Percentiles rank a stretch among this genome's conserved stretches.
Evolutionary conservation across 2,113 vertebrate species (phyloP).

Genomic region (Melanerpes aurifrons): DNA sequence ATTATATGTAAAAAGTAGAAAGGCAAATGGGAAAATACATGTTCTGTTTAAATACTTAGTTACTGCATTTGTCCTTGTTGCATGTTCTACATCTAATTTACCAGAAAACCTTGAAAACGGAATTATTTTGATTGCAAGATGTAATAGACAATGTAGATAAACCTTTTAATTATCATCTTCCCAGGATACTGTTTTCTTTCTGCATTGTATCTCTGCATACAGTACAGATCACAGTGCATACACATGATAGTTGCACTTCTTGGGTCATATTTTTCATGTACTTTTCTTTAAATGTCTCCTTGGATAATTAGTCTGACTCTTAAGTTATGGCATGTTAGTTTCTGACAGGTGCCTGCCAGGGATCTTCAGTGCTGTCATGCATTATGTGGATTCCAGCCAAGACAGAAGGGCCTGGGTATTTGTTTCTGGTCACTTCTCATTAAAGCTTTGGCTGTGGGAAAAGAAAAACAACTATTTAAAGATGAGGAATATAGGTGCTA

Average conservation of each 20-base stretch:
- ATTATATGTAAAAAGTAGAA: not conserved
- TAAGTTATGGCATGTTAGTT: slow-evolving; percentile 73
- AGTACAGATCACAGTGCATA: not conserved
- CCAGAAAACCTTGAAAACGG: not conserved
- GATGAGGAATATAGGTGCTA: not conserved
- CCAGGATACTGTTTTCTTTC: not conserved
- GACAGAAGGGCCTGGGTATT: slow-evolving; percentile 57
- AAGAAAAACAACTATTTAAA: slow-evolving; percentile 60
- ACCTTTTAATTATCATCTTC: not conserved
- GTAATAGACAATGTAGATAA: not conserved
- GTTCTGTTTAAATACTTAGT: not conserved
- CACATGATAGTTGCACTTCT: slow-evolving; percentile 45
- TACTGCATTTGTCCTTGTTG: not conserved
- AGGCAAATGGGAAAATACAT: not conserved
- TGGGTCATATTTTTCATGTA: slow-evolving; percentile 70
- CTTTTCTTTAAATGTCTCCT: slow-evolving; percentile 77
- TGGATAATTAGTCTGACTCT: slow-evolving; percentile 75
- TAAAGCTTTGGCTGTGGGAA: slow-evolving; percentile 65
- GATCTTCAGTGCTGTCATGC: slow-evolving; percentile 76
- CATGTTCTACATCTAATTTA: not conserved
- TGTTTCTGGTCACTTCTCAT: slow-evolving; percentile 77
- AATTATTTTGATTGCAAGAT: not conserved
- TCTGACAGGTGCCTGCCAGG: slow-evolving; percentile 80
- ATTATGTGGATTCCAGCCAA: slow-evolving; percentile 78
- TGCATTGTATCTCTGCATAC: not conserved